These are phyloP conservation scores for Theristicus caerulescens DNA, from an alignment of 2,113 vertebrate species.

Conservation along the genomic window DNA sequence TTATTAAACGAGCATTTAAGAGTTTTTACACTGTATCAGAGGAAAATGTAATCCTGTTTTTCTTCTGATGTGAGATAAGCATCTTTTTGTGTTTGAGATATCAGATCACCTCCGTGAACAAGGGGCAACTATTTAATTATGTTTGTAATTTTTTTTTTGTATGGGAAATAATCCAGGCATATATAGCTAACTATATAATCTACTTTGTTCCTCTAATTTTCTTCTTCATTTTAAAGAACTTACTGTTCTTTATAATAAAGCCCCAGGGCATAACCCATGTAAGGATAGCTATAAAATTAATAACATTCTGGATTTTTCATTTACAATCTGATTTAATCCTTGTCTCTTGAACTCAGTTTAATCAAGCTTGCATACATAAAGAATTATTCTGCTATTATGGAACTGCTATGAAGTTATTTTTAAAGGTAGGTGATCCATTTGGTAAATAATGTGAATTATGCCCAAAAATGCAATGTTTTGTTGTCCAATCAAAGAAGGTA, in stretches of 20 bases:
- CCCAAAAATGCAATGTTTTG: background rate
- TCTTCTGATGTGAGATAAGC: background rate
- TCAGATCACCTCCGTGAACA: background rate
- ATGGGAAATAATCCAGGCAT: background rate
- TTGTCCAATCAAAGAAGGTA: background rate
- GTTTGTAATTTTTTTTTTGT: background rate
- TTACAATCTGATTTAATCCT: background rate
- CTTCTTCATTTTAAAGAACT: background rate
- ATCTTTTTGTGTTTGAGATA: background rate
- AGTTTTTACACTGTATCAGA: background rate
- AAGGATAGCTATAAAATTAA: background rate
- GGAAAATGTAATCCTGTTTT: background rate
- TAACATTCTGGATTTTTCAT: background rate
- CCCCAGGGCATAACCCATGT: background rate
- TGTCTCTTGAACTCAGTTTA: background rate
- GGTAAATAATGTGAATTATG: background rate
- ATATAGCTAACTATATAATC: background rate
- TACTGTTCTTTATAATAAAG: background rate
- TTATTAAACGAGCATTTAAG: background rate
- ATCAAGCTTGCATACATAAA: background rate
- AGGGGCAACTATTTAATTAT: background rate
- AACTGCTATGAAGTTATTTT: background rate
- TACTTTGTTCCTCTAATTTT: background rate
- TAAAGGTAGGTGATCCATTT: background rate
- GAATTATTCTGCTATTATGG: background rate